Base-by-base conservation (phyloP, 53 echinoderm and acorn worm species). In the Zoroaster sp. region DNA sequence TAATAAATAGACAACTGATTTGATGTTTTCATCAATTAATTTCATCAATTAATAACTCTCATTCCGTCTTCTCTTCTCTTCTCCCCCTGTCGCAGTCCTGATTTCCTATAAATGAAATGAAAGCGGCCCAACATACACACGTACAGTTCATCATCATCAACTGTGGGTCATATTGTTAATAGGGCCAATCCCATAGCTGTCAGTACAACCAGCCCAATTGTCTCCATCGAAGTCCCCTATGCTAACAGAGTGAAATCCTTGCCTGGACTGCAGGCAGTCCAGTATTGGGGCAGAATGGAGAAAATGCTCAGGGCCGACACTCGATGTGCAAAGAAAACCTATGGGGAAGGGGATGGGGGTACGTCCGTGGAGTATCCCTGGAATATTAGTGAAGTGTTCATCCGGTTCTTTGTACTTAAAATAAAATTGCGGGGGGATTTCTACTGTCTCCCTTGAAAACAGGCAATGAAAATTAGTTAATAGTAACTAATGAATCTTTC, bases 181-280 rank as follows among this genome's bases (percentile, higher is more conserved):
- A 51, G 52, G 77, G 77, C 77, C 77, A 77, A 77, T 77, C 77
- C 77, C 77, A 77, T 77, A 53, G 52, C 52, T 77, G 77, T 77
- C 52, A 77, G 30, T 77, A 47, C 35, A 49, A 4, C 52, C 77
- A 77, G 77, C 77, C 77, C 34, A 31, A 17, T 7, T 15, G 52
- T 77, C 77, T 77, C 77, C 54, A 34, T 7, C 13, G 47, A 5
- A 17, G 33, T 28, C 77, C 54, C 46, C 32, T 32, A 11, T 51
- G 77, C 40, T 51, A 77, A 77, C 53, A 77, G 77, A 77, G 18
- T 40, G 53, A 46, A 41, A 40, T 74, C 20, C 23, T 10, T 41
- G 21, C 28, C 44, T 28, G 42, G 74, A 43, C 44, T 40, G 42
- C 41, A 14, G 42, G 20, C 44, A 1, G 20, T n/a, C 21, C 73